Evolutionary conservation across 2,797 vertebrate species (phyloP), one percentile per base, ranked within the genome.

Genomic region (Onychomys arenicola): DNA sequence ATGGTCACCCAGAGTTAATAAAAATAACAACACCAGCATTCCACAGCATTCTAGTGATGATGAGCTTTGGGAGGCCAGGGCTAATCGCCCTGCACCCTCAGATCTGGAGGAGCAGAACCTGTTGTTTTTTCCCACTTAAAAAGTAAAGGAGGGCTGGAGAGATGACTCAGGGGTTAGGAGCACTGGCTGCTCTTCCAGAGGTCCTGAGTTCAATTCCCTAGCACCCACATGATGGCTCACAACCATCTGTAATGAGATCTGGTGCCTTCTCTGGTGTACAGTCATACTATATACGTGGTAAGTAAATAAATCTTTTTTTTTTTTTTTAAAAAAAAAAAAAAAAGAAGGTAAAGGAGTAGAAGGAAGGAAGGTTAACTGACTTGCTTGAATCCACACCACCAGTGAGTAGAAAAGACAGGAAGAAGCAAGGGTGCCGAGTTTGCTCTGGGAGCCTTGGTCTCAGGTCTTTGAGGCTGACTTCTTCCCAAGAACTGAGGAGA

Each of bases 291-390:
- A n/a, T n/a, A n/a, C n/a, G n/a, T n/a, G n/a, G n/a, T n/a, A n/a
- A n/a, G n/a, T n/a, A n/a, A n/a, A n/a, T n/a, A n/a, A n/a, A n/a
- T n/a, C n/a, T n/a, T n/a, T n/a, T n/a, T n/a, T n/a, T n/a, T n/a
- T n/a, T n/a, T n/a, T n/a, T n/a, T n/a, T n/a, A n/a, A n/a, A n/a
- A n/a, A n/a, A n/a, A n/a, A n/a, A n/a, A n/a, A n/a, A n/a, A n/a
- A n/a, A n/a, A n/a, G 61, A 82, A 65, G 67, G 73, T 87, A 12
- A 34, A 89, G 34, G 43, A 90, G 46, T 89, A n/a, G 78, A 34
- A 69, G 32, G 27, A n/a, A 14, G 57, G 37, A 82, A 69, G 90
- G 88, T 77, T 89, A 81, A 88, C 34, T 85, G 89, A 67, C 93
- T 90, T 73, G 32, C 69, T 83, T 40, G 87, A 76, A 75, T 86